These are phyloP conservation scores for Hozukius guyotensis DNA, from an alignment of 2,797 vertebrate genomes.

Conservation along the genomic window DNA sequence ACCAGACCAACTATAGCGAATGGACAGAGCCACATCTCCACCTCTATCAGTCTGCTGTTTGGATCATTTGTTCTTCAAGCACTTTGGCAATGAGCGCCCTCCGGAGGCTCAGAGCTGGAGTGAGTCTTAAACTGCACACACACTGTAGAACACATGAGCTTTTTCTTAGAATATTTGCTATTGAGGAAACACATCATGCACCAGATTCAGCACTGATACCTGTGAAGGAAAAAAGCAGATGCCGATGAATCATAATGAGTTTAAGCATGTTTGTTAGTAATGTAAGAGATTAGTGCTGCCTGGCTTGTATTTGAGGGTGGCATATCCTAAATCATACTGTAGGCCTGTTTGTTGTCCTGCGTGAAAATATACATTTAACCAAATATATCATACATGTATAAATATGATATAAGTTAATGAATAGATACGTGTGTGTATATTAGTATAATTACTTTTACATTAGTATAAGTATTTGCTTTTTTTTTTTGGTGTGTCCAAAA, in stretches of 20 bases:
- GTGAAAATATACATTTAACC: background rate
- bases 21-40: background rate
- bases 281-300: background rate
- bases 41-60: constrained; percentile 17
- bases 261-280: background rate
- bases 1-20: background rate
- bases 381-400: background rate
- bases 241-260: background rate
- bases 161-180: background rate
- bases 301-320: background rate
- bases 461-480: background rate
- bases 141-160: background rate
- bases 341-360: background rate
- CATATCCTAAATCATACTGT: background rate
- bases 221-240: background rate
- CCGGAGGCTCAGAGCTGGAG: background rate
- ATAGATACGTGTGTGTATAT: background rate
- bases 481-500: background rate
- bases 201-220: background rate
- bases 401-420: background rate
- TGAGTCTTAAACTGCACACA: background rate
- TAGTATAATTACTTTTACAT: background rate
- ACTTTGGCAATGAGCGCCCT: constrained; percentile 13
- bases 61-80: constrained; percentile 2
- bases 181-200: background rate